Evolutionary conservation across 1,140 invertebrate genomes (phyloP), one percentile per base, ranked within the genome.

Genomic region (Aphelenchoides avenae): DNA sequence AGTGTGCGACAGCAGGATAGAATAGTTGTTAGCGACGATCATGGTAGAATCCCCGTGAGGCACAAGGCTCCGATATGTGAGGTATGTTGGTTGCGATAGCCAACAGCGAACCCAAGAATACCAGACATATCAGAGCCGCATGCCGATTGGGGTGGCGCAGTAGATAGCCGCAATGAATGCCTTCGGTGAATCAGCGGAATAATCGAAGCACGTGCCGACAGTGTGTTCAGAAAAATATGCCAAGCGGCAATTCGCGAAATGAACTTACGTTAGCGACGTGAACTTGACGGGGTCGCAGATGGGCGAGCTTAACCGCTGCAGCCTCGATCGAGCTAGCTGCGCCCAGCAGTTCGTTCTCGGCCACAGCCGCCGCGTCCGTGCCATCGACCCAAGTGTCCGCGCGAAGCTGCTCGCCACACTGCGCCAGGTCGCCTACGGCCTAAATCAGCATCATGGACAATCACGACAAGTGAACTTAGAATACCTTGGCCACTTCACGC

Each of bases 291-390:
- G 94, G 94, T 68, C 89, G 82, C 20, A 99, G 79, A 72, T 86
- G 87, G 0, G 91, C 88, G 47, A 99, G 80, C 77, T 96, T 96
- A 72, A 89, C 89, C 1, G 94, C 92, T 31, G 94, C 94, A 0
- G 91, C 91, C 81, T 98, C 94, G 52, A 99, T 97, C 20, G 91
- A 94, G 29, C 87, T 89, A 0, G 93, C 94, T 7, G 94, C 94
- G 13, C 91, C 90, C 1, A 97, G 81, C n/a, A 98, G 79, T 79
- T 99, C 94, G 78, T 92, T 95, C 78, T 98, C 94, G 1, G 94
- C 94, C 63, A 96, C 94, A 3, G 43, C 40, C 22, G 34, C 26
- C 7, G 64, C 42, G 7, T 69, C 44, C 52, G 29, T 34, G n/a
- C 52, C 22, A 11, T 30, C 68, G 7, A 37, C 3, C 30, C 62